A percentile compares a stretch with the other conserved stretches of the same genome.
Evolutionary conservation across 2,113 vertebrate species (phyloP).

Genomic region (Perccottus glenii): DNA sequence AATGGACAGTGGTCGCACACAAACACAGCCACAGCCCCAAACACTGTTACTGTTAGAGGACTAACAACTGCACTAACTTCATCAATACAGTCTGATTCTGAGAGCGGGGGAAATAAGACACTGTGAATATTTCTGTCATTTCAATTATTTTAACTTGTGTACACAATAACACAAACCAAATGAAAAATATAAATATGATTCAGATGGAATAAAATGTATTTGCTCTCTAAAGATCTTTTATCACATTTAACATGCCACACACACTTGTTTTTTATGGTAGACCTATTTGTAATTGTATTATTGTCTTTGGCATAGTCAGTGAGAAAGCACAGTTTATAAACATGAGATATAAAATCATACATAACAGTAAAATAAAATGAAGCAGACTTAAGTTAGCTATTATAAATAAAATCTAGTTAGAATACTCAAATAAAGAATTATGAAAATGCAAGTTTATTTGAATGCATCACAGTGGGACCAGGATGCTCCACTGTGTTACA

Average conservation of each 20-base stretch:
- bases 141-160: neutral
- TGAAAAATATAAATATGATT: conserved; percentile 48
- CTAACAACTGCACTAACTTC: conserved; percentile 15
- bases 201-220: conserved; percentile 6
- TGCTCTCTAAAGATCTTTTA: conserved; percentile 10
- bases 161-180: conserved; percentile 12
- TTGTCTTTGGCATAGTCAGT: neutral
- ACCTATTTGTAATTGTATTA: conserved; percentile 33
- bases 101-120: conserved; percentile 1
- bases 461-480: too few relatives aligned
- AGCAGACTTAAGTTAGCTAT: too few relatives aligned
- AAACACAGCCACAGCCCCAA: conserved; percentile 2
- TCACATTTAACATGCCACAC: conserved; percentile 22
- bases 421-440: too few relatives aligned
- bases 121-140: conserved; percentile 20
- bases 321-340: too few relatives aligned
- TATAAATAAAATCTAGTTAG: too few relatives aligned
- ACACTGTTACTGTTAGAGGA: conserved; percentile 20
- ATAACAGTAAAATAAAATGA: too few relatives aligned
- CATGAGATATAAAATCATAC: too few relatives aligned
- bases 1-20: conserved; percentile 32
- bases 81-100: conserved; percentile 21
- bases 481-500: too few relatives aligned
- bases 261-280: conserved; percentile 33
- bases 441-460: too few relatives aligned